Conservation (phyloP, 2,113 vertebrate species). For the Rhinichthys klamathensis region DNA sequence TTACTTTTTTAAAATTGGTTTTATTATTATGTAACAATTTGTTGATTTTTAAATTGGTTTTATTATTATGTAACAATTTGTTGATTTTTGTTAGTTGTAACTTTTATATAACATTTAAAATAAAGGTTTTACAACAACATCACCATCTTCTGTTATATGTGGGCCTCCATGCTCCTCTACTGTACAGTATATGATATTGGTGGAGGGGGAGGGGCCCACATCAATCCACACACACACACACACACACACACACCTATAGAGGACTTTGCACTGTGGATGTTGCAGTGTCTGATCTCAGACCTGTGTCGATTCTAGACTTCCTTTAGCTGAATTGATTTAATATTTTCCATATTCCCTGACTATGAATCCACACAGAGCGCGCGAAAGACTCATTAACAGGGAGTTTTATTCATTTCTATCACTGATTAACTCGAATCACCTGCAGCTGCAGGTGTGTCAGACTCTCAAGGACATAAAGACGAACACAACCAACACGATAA, state of each 20-base stretch:
- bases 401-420: not conserved
- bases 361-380: not conserved
- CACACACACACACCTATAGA: not conserved
- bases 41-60: no score
- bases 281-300: not conserved
- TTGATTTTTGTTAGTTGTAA: no score
- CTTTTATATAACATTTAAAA: no score
- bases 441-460: constrained; percentile 17
- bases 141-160: no score
- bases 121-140: no score
- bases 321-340: not conserved
- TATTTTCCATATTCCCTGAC: not conserved
- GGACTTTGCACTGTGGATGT: not conserved
- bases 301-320: not conserved
- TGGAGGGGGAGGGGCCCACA: no score
- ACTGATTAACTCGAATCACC: constrained; percentile 35
- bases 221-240: not conserved
- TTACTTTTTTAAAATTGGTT: no score
- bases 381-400: not conserved
- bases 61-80: no score
- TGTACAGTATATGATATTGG: no score
- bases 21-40: no score
- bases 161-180: no score
- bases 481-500: not conserved
- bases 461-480: constrained; percentile 23